Evolutionary conservation across 2,113 vertebrate genomes (phyloP), one percentile per base, ranked within the genome.

Genomic region (Psilopsiagon aurifrons): DNA sequence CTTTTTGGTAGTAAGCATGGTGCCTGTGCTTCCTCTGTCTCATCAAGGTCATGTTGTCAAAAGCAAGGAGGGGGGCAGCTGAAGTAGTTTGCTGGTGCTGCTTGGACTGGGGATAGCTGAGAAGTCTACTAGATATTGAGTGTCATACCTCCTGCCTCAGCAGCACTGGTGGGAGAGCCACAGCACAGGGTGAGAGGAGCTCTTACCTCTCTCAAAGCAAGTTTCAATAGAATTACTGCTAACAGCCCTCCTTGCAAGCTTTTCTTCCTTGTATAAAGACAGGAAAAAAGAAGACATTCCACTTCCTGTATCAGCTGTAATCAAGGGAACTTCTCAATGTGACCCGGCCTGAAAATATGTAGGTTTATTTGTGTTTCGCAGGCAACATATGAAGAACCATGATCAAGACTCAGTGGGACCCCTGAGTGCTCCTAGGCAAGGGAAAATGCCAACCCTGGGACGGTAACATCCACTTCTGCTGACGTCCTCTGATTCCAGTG

Each of bases 381-480:
- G 29, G 44, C 7, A 4, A 19, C 8, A 31, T 23, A 35, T 0
- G 0, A 29, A 28, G 28, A 18, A 27, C 24, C 13, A 41, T 44
- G 37, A 60, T 6, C 67, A 73, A 43, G 47, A 64, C 9, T 31
- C 9, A 24, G 29, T 25, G 47, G 71, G 24, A 43, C 10, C 11
- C 4, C 60, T 35, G 19, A 28, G 43, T 3, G 4, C 6, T 63
- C 29, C 43, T 29, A 27, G 6, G 13, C 27, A n/a, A 22, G 33
- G 43, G 25, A 8, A 77, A n/a, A 70, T 16, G 5, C 13, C 35
- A 66, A 7, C 17, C 18, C 0, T 1, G 27, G 51, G 28, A 19
- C 22, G n/a, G 41, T 2, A 52, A 41, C 3, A 2, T 33, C 22
- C 31, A 35, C 6, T 76, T 15, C 41, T 59, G 63, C 43, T 11